Base-by-base conservation (phyloP, 2,113 vertebrate species). In the Hippolais icterina region DNA sequence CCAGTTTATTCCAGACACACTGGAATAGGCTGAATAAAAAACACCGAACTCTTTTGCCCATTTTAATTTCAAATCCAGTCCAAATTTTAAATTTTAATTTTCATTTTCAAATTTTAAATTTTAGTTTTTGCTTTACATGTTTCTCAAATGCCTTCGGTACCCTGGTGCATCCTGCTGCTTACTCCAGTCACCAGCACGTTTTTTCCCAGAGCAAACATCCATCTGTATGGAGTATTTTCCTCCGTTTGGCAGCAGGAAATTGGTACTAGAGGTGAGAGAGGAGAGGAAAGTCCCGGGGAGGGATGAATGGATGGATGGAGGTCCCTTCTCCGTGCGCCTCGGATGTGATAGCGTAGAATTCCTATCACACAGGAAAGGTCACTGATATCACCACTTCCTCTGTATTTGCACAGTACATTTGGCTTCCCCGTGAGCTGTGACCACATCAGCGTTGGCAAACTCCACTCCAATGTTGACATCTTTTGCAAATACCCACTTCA, bases 301-400 rank as follows among this genome's bases (percentile, higher is more conserved):
- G 10, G 56, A 44, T 15, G 25, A 19, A 42, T 7, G 24, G 52
- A 53, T 1, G 50, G 57, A 53, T 28, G 22, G 39, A 65, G 7
- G 6, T 9, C 4, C 53, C 25, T 21, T 27, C 29, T 72, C 22
- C 5, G 39, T 24, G 20, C 9, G 5, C 24, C 57, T 70, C 2
- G 1, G 31, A 24, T 39, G 19, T 0, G 2, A 46, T 3, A 59
- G 13, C 11, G 12, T 0, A 9, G 49, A 33, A 11, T 18, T 94
- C 39, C 41, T 41, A 18, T 25, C 60, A 3, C 27, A 18, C 10
- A 46, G 50, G 33, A 84, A 85, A 90, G 39, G 66, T 57, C 50
- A 54, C 61, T 57, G 35, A 16, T 66, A 47, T 42, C 50, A 42
- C 42, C 9, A 1, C 28, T 33, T 69, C 10, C 46, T 16, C 35